These are phyloP conservation scores for Ifrita kowaldi DNA, from an alignment of 2,113 vertebrate species.

Conservation along the genomic window DNA sequence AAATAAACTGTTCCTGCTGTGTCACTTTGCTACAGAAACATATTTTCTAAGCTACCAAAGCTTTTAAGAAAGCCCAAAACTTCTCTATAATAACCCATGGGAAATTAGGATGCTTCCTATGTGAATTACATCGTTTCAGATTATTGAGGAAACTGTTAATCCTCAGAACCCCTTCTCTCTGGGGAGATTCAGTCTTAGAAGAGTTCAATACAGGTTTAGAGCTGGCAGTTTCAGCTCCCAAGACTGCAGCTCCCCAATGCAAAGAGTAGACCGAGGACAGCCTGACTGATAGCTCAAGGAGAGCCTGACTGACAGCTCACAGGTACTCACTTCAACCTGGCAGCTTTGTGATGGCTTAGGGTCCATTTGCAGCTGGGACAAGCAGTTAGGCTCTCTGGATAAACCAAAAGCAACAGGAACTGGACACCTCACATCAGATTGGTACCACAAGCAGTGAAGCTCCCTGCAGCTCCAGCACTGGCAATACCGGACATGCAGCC, in stretches of 20 bases:
- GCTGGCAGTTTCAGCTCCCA: neutral
- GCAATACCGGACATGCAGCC: fast-evolving
- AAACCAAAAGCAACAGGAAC: neutral
- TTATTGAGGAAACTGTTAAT: neutral
- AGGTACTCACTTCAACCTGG: neutral
- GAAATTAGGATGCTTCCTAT: neutral
- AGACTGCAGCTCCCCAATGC: neutral
- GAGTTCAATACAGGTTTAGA: neutral
- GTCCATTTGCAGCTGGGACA: neutral
- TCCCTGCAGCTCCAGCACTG: neutral
- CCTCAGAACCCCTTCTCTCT: neutral
- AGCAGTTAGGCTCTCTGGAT: neutral
- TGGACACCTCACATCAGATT: neutral
- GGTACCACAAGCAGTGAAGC: neutral
- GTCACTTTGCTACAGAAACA: neutral
- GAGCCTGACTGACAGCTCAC: neutral
- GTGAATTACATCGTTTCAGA: neutral
- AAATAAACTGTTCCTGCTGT: neutral
- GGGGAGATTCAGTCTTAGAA: neutral
- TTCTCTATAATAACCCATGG: neutral
- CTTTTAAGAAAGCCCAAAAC: neutral
- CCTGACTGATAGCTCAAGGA: neutral
- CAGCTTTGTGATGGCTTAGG: neutral
- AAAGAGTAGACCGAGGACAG: neutral
- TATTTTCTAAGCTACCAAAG: neutral